Evolutionary conservation across 2,888 invertebrate species (phyloP).

Genomic region (Epinotia brunnichana): DNA sequence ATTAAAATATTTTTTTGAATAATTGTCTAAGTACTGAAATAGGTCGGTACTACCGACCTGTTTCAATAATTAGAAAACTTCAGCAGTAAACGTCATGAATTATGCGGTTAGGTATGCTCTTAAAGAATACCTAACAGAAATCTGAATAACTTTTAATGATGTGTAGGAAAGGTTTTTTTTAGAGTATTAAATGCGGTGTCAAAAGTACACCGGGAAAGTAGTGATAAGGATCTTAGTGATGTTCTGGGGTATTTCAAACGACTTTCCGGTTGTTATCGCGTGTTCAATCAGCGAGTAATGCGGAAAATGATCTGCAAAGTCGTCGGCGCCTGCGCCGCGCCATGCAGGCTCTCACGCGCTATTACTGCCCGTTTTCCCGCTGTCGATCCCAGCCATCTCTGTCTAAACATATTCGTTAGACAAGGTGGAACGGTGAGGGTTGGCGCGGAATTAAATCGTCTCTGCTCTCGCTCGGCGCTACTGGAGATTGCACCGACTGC

Average conservation of each 20-base stretch:
- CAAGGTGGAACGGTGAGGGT: constrained; percentile 26
- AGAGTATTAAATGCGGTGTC: not conserved
- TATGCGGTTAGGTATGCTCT: too few species aligned
- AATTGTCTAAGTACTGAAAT: too few species aligned
- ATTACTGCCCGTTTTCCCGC: constrained; percentile 31
- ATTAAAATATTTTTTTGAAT: too few species aligned
- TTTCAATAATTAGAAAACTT: too few species aligned
- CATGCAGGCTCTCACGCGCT: constrained; percentile 25
- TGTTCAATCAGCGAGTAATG: constrained; percentile 43
- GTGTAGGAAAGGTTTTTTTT: too few species aligned
- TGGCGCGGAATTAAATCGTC: constrained; percentile 41
- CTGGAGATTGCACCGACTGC: constrained; percentile 51
- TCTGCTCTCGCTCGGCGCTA: constrained; percentile 50
- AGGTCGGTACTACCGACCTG: too few species aligned
- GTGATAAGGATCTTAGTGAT: constrained; percentile 9
- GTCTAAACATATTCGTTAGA: constrained; percentile 27
- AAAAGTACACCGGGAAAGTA: constrained; percentile 9
- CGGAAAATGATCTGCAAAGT: constrained; percentile 37
- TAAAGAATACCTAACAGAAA: too few species aligned
- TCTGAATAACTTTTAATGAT: too few species aligned
- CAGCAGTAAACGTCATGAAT: too few species aligned
- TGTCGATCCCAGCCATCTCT: constrained; percentile 21
- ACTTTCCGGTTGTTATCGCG: constrained; percentile 38
- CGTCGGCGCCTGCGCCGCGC: constrained; percentile 24
- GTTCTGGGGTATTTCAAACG: constrained; percentile 14